A percentile compares a stretch with the other conserved stretches of the same genome.
These are phyloP conservation scores for Chascanopsetta lugubris DNA, from an alignment of 2,113 vertebrate genomes.

Conservation along the genomic window DNA sequence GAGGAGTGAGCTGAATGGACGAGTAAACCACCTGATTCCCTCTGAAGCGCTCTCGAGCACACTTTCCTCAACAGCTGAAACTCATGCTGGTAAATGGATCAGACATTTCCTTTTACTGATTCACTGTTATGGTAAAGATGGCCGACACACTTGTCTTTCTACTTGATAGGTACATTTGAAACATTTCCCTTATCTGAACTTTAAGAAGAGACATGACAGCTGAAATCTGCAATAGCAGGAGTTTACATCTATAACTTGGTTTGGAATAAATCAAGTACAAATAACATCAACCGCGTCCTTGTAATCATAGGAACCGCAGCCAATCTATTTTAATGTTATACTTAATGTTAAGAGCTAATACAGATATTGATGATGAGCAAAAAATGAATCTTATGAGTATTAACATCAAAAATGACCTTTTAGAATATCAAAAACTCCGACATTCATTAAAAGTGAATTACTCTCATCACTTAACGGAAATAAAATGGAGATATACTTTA, in stretches of 20 bases:
- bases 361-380: too few species aligned
- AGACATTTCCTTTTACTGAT: background rate
- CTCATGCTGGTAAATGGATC: background rate
- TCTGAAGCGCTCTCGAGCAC: conserved; percentile 7
- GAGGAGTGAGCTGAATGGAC: conserved; percentile 65
- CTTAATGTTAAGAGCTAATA: too few species aligned
- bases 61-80: conserved; percentile 9
- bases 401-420: too few species aligned
- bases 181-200: background rate
- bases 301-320: background rate
- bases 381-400: too few species aligned
- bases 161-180: background rate
- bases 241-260: too few species aligned
- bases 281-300: background rate
- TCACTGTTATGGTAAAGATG: background rate
- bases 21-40: conserved; percentile 51
- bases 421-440: too few species aligned
- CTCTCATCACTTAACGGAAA: too few species aligned
- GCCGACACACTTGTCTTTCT: too few species aligned
- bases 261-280: too few species aligned
- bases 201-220: background rate
- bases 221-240: background rate
- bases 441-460: too few species aligned
- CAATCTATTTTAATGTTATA: background rate
- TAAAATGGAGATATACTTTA: too few species aligned